A percentile compares a stretch with the other conserved stretches of the same genome.
Conservation (phyloP, 1,140 invertebrate genomes). For the Parapsyche elsis region DNA sequence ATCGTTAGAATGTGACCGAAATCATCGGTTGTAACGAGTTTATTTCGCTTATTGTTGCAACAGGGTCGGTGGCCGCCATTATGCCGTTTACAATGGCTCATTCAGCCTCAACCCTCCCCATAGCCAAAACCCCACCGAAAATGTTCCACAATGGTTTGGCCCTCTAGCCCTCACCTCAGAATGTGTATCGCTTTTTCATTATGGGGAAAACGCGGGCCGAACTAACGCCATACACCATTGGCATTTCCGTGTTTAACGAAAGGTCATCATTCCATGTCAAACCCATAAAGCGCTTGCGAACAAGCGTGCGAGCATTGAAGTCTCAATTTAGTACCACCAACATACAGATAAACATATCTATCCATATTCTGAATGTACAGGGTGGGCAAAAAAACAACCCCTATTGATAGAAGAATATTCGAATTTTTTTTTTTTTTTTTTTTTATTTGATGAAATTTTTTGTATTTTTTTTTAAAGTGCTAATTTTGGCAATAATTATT, state of each 20-base stretch:
- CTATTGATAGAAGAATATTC: too few species aligned
- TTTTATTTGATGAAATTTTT: background rate
- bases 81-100: constrained; percentile 31
- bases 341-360: too few species aligned
- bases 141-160: constrained; percentile 24
- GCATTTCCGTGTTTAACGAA: background rate
- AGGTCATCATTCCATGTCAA: constrained; percentile 11
- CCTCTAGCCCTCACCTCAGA: constrained; percentile 1
- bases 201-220: background rate
- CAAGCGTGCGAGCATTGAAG: too few species aligned
- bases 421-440: too few species aligned
- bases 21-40: constrained; percentile 35
- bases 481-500: too few species aligned
- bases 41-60: constrained; percentile 45
- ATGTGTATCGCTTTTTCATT: constrained; percentile 21
- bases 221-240: background rate
- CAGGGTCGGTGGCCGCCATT: constrained; percentile 34
- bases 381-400: too few species aligned
- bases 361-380: too few species aligned
- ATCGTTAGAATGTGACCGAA: background rate
- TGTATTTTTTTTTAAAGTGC: too few species aligned
- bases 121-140: too few species aligned
- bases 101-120: background rate
- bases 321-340: too few species aligned
- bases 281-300: background rate